Evolutionary conservation across 35 echinoderm and acorn worm species (phyloP).

Genomic region (Eucidaris tribuloides): DNA sequence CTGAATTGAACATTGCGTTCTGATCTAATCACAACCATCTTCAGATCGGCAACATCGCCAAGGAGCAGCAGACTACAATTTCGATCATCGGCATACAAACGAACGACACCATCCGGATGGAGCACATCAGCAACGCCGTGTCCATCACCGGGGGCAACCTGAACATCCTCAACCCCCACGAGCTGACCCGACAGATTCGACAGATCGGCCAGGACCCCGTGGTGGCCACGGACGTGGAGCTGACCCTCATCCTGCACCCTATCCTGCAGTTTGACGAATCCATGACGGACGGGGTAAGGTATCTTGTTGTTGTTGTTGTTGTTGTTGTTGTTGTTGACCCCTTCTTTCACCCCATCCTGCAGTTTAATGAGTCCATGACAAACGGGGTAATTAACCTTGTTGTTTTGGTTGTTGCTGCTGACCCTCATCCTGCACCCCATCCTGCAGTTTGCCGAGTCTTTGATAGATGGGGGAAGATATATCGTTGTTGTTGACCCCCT

Average conservation of each 20-base stretch:
- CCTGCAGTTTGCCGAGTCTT: too few species aligned
- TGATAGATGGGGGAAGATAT: too few species aligned
- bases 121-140: slow-evolving; percentile 52
- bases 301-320: too few species aligned
- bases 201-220: slow-evolving; percentile 57
- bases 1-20: too few species aligned
- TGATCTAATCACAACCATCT: background rate
- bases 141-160: slow-evolving; percentile 63
- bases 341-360: too few species aligned
- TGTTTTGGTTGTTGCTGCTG: too few species aligned
- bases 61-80: slow-evolving; percentile 73
- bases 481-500: too few species aligned
- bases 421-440: too few species aligned
- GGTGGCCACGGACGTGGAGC: slow-evolving; percentile 62
- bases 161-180: slow-evolving; percentile 74
- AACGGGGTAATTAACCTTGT: too few species aligned
- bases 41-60: slow-evolving; percentile 68
- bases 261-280: slow-evolving; percentile 57
- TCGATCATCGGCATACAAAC: slow-evolving; percentile 84
- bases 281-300: too few species aligned
- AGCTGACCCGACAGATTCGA: slow-evolving; percentile 60
- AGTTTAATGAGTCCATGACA: too few species aligned
- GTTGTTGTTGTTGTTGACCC: too few species aligned
- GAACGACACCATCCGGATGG: slow-evolving; percentile 29
- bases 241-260: slow-evolving; percentile 65